Base-by-base conservation (phyloP, 2,888 invertebrate species). In the Idaea dimidiata region DNA sequence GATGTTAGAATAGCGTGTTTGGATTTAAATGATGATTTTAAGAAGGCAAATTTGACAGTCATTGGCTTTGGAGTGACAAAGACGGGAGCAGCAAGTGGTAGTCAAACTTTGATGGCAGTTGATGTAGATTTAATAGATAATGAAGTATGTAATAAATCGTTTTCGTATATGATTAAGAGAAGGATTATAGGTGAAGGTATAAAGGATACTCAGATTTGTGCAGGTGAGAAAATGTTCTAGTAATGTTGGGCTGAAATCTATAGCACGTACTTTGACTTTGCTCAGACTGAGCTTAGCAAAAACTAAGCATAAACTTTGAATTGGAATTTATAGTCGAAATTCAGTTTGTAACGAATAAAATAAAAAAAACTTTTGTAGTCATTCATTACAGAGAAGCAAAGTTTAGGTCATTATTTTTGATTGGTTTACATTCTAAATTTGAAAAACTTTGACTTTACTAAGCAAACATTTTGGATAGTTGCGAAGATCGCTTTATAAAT, bases 1-100 rank as follows among this genome's bases (percentile, higher is more conserved):
- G 91, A 93, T 64, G 93, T 95, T 17, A 84, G 94, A 66, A 95
- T 95, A 0, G 94, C 95, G 0, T 96, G 95, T 75, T 81, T 95
- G 6, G 93, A 92, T 61, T 67, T 81, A 1, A 75, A 81, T 2
- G 69, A 81, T 10, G 64, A 79, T 14, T 73, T 86, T 0, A 70
- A 70, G 0, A 68, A 76, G 16, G 71, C 66, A 0, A 89, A 84
- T 59, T 86, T 93, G 6, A 94, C 94, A 1, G 95, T 94, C 0
- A 93, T 93, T 43, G 96, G 95, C 5, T 96, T 95, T 81, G 95
- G 95, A 0, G 93, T 93, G 62, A 93, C 93, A 0, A 73, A 79
- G 16, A 87, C 91, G 17, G 93, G 92, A 76, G 86, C 82, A 0
- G 68, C 75, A 0, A 67, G 68, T 3, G 91, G 91, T 0, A 93